These are phyloP conservation scores for Apamea epomidion DNA, from an alignment of 2,888 invertebrate species.

Conservation along the genomic window DNA sequence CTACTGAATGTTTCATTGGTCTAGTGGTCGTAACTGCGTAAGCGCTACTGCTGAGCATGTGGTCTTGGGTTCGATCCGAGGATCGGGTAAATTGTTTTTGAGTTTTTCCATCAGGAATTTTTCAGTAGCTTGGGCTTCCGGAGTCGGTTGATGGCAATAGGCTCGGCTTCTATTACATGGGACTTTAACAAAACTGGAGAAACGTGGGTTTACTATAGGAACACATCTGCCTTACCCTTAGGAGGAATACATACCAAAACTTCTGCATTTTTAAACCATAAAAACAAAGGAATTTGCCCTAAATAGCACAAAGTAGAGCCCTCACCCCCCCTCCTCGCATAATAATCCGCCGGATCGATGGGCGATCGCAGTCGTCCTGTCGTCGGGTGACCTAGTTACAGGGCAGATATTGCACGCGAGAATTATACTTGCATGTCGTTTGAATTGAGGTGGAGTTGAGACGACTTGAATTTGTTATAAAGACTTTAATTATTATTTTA, in stretches of 20 bases:
- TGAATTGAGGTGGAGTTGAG: not conserved
- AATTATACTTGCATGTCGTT: slow-evolving; percentile 3
- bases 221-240: not conserved
- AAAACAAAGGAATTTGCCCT: slow-evolving; percentile 3
- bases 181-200: too few species aligned
- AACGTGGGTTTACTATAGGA: not conserved
- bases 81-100: too few species aligned
- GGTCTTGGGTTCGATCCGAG: too few species aligned
- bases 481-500: not conserved
- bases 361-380: slow-evolving; percentile 27
- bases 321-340: not conserved
- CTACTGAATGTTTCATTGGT: too few species aligned
- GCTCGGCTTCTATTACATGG: too few species aligned
- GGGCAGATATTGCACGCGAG: not conserved
- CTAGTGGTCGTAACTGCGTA: too few species aligned
- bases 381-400: slow-evolving; percentile 29
- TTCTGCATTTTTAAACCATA: not conserved
- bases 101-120: too few species aligned
- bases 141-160: too few species aligned
- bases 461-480: not conserved
- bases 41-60: too few species aligned
- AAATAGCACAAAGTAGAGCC: not conserved
- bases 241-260: not conserved
- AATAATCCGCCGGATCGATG: slow-evolving; percentile 48
- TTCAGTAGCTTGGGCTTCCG: too few species aligned